Evolutionary conservation across 2,797 vertebrate species (phyloP), one percentile per base, ranked within the genome.

Genomic region (Tarsius wallacei): DNA sequence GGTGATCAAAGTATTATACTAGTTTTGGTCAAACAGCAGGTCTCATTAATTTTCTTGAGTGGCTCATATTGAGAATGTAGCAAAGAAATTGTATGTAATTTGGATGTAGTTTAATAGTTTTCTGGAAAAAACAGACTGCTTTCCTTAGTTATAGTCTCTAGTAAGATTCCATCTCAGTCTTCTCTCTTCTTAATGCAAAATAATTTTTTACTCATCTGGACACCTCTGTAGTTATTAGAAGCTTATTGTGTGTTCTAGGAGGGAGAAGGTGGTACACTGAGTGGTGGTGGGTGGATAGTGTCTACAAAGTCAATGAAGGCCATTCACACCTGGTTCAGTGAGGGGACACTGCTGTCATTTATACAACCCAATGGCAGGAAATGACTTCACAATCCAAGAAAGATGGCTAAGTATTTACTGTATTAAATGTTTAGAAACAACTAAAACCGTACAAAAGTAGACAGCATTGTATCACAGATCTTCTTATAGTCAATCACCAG

Each of bases 21-120:
- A 80, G 89, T 61, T 94, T 96, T 85, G 42, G 36, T 80, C 21
- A 95, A 73, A 89, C 21, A 63, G 24, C 57, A 89, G 4, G 15
- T 66, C 16, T 82, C 68, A 81, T 31, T 71, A 61, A 64, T 53
- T 85, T 85, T 70, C 28, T 59, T 80, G 22, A 81, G 63, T 68
- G 55, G 15, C 24, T 64, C 31, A 36, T 47, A 33, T 10, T 26
- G 57, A 64, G 28, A 84, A 49, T 53, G 22, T 4, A 80, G 42
- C 42, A 73, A 83, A 49, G 47, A 82, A 78, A 61, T 10, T 66
- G 1, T 16, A 53, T 24, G 5, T 17, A 78, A 51, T 42, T 7
- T 73, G 63, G 63, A 84, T 33, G 26, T 4, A 78, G 36, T 26
- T 59, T 51, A 24, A 49, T 47, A 14, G 11, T 61, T 84, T 88